These are phyloP conservation scores for Forficula auricularia DNA, from an alignment of 1,140 invertebrate genomes.

Conservation along the genomic window DNA sequence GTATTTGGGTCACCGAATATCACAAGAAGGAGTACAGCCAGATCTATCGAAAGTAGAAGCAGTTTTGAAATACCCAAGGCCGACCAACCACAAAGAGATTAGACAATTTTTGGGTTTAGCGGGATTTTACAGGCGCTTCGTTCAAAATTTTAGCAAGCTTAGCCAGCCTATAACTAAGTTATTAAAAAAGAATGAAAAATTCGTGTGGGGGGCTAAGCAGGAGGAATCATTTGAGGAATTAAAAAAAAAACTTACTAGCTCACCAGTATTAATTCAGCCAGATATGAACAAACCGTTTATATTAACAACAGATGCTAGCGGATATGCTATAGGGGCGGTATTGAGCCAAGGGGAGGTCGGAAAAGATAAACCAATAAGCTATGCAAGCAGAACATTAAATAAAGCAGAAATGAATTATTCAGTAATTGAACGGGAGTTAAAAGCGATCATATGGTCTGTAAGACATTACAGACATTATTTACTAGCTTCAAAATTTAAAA, in stretches of 20 bases:
- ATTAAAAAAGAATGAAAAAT: slow-evolving; percentile 2
- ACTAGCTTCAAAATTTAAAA: slow-evolving; percentile 19
- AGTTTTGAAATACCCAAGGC: slow-evolving; percentile 13
- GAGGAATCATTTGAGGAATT: slow-evolving; percentile 3
- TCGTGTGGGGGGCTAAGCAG: background rate
- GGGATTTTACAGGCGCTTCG: slow-evolving; percentile 11
- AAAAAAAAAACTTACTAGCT: slow-evolving; percentile 2
- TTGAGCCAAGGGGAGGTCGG: slow-evolving; percentile 11
- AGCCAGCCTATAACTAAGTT: slow-evolving; percentile 2
- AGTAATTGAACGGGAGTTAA: slow-evolving; percentile 20
- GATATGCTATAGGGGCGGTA: slow-evolving; percentile 1
- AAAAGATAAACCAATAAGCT: slow-evolving; percentile 4
- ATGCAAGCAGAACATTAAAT: slow-evolving; percentile 7
- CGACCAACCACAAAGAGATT: slow-evolving; percentile 11
- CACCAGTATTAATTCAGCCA: slow-evolving; percentile 3
- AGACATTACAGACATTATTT: slow-evolving; percentile 18
- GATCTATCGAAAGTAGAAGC: slow-evolving; percentile 16
- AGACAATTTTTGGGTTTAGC: slow-evolving; percentile 19
- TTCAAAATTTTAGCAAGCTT: slow-evolving; percentile 5
- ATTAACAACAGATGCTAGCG: slow-evolving; percentile 9
- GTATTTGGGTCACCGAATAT: slow-evolving; percentile 19
- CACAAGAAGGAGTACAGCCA: slow-evolving; percentile 14
- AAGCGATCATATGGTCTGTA: slow-evolving; percentile 15
- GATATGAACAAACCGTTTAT: slow-evolving; percentile 8
- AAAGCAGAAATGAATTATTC: slow-evolving; percentile 16